Evolutionary conservation across 2,888 invertebrate species (phyloP), one percentile per base, ranked within the genome.

Genomic region (Trissonchulus sp.): DNA sequence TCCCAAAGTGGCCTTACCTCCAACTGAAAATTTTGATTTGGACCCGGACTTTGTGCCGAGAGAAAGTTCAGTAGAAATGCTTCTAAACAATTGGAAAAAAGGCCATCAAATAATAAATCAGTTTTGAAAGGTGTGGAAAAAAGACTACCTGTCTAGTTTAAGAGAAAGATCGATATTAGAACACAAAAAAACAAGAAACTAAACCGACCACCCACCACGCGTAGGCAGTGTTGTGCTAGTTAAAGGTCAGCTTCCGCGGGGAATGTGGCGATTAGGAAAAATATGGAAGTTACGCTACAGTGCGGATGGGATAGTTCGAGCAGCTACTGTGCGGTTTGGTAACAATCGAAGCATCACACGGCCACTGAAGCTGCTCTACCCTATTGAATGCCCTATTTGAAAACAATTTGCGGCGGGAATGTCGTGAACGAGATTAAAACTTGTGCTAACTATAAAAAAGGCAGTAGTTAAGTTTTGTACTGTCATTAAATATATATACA

Each of bases 321-420:
- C 60, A 18, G 60, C 60, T 18, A 60, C 60, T 18, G 18, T 60
- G n/a, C 60, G 60, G n/a, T n/a, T 60, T 60, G 18, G 18, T n/a
- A 60, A 60, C n/a, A 18, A 60, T 18, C 18, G n/a, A n/a, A 18
- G 18, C 18, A n/a, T 60, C 18, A 60, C 60, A 60, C 18, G 60
- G n/a, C 60, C 60, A 60, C 18, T 60, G n/a, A 60, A 60, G n/a
- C 60, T 60, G 18, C 60, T 60, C n/a, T 60, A 60, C n/a, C 60
- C 60, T n/a, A 18, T 60, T 18, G 60, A 60, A 60, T n/a, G n/a
- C n/a, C n/a, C n/a, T n/a, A n/a, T n/a, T n/a, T n/a, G n/a, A n/a
- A n/a, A n/a, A n/a, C n/a, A n/a, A n/a, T n/a, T n/a, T n/a, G n/a
- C n/a, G n/a, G n/a, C n/a, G n/a, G n/a, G n/a, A n/a, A n/a, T n/a